phyloP scores from a whole-genome alignment of 2,797 vertebrate species.

The Dryobates pubescens region DNA sequence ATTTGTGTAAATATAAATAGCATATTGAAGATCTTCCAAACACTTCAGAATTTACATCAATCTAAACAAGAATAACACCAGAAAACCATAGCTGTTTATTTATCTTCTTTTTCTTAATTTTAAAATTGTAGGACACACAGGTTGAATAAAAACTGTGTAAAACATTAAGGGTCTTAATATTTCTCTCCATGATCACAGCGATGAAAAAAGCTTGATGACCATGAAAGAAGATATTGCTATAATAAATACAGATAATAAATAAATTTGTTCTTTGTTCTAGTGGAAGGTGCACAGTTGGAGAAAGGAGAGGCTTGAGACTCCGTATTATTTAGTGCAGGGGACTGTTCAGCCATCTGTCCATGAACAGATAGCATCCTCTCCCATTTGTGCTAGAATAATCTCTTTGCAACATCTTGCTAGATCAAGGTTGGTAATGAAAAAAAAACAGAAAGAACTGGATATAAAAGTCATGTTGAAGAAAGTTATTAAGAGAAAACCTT shows the following conservation, averaged over 20 bases:
- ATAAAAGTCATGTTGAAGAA: not conserved
- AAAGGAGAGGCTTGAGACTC: slow-evolving; percentile 52
- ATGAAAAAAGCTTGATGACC: slow-evolving; percentile 5
- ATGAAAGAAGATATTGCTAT: not conserved
- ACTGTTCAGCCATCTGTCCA: slow-evolving; percentile 64
- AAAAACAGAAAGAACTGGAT: not conserved
- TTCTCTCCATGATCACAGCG: not conserved
- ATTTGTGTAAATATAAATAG: not conserved
- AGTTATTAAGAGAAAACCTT: slow-evolving; percentile 1
- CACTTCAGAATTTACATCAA: not conserved
- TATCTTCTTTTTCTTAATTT: not conserved
- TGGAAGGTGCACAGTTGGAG: slow-evolving; percentile 35
- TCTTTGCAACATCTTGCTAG: not conserved
- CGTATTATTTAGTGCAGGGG: slow-evolving; percentile 48
- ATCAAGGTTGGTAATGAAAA: slow-evolving; percentile 18
- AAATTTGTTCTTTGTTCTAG: slow-evolving; percentile 19
- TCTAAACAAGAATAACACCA: not conserved
- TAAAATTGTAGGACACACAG: not conserved
- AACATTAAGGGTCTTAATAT: not conserved
- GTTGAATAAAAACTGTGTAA: not conserved
- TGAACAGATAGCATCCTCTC: slow-evolving; percentile 31
- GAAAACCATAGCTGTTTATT: not conserved
- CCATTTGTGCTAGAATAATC: slow-evolving; percentile 43
- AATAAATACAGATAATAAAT: slow-evolving; percentile 33
- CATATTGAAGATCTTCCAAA: not conserved